phyloP scores from a whole-genome alignment of 2,888 invertebrate species.

The Allygus modestus region DNA sequence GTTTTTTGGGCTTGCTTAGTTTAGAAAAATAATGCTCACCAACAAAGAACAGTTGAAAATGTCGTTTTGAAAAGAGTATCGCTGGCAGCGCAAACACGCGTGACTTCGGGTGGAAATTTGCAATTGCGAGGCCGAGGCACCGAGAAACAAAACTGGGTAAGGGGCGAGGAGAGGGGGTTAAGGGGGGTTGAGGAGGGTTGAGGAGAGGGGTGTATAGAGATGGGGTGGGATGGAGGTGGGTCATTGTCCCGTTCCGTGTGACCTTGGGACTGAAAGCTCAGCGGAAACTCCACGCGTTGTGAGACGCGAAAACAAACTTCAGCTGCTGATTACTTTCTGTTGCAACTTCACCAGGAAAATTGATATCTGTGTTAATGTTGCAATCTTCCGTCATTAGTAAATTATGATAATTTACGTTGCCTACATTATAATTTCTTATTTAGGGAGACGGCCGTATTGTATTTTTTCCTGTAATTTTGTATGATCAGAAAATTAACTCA shows the following conservation, averaged over 20 bases:
- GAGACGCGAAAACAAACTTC: too few relatives aligned
- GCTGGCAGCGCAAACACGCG: slow-evolving; percentile 14
- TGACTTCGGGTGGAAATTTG: slow-evolving; percentile 23
- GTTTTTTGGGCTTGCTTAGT: too few relatives aligned
- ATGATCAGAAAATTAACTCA: too few relatives aligned
- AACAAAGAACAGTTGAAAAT: slow-evolving; percentile 16
- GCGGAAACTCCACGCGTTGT: background rate
- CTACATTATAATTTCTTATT: too few relatives aligned
- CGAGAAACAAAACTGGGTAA: slow-evolving; percentile 16
- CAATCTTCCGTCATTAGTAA: background rate
- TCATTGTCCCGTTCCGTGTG: background rate
- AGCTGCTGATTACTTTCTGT: background rate
- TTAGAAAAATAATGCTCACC: background rate
- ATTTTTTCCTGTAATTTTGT: too few relatives aligned
- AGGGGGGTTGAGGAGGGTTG: background rate
- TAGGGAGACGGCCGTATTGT: too few relatives aligned
- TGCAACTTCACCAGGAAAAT: too few relatives aligned
- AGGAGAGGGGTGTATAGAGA: background rate
- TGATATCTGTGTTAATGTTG: background rate
- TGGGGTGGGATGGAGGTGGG: background rate
- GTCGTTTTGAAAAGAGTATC: slow-evolving; percentile 8
- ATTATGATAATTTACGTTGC: background rate
- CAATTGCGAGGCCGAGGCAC: slow-evolving; percentile 16
- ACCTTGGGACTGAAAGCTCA: slow-evolving; percentile 5
- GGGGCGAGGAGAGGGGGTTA: background rate